Percentiles rank a stretch among this genome's conserved stretches.
phyloP scores from a whole-genome alignment of 2,113 vertebrate species.

The Dendrocopos noguchii region DNA sequence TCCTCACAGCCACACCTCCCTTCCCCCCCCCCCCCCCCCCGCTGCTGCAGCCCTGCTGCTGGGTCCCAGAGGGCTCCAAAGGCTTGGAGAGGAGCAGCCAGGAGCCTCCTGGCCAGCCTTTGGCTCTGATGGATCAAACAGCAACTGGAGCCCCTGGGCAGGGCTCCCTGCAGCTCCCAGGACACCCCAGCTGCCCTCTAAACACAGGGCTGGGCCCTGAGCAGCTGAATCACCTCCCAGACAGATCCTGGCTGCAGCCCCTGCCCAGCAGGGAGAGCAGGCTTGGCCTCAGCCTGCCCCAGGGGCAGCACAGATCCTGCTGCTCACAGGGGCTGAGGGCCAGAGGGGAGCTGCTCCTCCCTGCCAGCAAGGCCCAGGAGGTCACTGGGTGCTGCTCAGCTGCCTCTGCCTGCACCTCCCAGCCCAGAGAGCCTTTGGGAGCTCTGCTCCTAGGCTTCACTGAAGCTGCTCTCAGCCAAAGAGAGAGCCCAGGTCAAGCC shows the following conservation, averaged over 20 bases:
- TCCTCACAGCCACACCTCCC: neutral
- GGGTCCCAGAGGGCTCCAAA: neutral
- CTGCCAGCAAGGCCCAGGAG: neutral
- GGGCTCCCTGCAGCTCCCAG: neutral
- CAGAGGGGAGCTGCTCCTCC: neutral
- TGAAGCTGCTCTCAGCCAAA: neutral
- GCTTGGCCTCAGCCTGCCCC: neutral
- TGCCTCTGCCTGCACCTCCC: neutral
- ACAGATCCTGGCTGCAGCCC: constrained; percentile 21
- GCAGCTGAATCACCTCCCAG: constrained; percentile 26
- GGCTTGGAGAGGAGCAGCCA: neutral
- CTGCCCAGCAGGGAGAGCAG: constrained; percentile 35
- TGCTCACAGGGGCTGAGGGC: neutral
- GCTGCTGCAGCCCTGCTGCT: neutral
- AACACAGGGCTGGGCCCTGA: neutral
- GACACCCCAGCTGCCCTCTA: constrained; percentile 25
- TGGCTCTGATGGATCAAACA: neutral
- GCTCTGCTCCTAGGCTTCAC: neutral
- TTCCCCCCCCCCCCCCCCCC: neutral
- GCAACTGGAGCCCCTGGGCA: constrained; percentile 38
- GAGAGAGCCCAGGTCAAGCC: neutral
- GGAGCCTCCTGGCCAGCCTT: constrained; percentile 7
- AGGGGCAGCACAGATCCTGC: neutral
- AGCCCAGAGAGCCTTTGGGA: neutral
- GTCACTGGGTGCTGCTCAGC: neutral